Conservation (phyloP, 2,113 vertebrate genomes). For the Burhinus bistriatus region DNA sequence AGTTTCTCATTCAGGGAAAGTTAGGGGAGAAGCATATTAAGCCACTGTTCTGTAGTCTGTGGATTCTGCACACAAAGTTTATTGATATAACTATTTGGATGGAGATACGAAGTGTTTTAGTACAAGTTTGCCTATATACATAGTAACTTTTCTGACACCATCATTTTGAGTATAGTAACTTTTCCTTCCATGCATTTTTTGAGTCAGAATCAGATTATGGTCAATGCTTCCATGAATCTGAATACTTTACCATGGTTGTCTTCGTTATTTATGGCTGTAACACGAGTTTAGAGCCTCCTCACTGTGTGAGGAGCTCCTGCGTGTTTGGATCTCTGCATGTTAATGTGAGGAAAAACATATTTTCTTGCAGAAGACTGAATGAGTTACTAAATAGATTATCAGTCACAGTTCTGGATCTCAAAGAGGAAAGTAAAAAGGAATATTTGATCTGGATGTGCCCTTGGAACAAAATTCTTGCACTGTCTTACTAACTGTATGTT, state of each 20-base stretch:
- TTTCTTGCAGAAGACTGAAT: neutral
- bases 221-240: neutral
- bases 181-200: neutral
- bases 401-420: neutral
- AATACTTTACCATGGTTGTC: neutral
- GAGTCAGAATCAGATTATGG: neutral
- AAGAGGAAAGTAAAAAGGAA: neutral
- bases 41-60: neutral
- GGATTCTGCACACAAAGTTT: neutral
- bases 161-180: neutral
- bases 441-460: neutral
- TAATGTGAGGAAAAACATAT: neutral
- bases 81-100: neutral
- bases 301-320: neutral
- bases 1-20: neutral
- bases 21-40: neutral
- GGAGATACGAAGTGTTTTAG: fast-evolving
- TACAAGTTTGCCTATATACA: neutral
- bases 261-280: neutral
- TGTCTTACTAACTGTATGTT: neutral
- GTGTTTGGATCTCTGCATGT: neutral
- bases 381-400: neutral
- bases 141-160: neutral
- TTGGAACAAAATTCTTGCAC: neutral
- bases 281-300: neutral